Percentiles rank a stretch among this genome's conserved stretches.
Conservation (phyloP, 2,888 invertebrate species). For the Cryptocephalus moraei region DNA sequence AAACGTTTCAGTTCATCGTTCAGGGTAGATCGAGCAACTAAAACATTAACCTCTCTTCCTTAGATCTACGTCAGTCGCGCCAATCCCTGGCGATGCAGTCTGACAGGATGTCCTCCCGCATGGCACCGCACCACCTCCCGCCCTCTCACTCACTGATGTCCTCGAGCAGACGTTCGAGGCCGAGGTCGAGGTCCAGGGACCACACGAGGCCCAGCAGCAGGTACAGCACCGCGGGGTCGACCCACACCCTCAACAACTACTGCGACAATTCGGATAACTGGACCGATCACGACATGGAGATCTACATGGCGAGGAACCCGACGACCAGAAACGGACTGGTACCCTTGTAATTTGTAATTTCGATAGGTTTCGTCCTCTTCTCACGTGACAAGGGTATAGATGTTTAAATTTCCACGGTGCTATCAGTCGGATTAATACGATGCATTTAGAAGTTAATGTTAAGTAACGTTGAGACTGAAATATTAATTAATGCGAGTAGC, state of each 20-base stretch:
- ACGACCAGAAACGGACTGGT: constrained; percentile 77
- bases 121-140: constrained; percentile 51
- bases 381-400: no score
- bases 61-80: constrained; percentile 76
- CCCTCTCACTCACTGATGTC: constrained; percentile 42
- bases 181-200: constrained; percentile 67
- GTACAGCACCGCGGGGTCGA: constrained; percentile 67
- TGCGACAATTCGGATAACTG: constrained; percentile 86
- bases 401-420: no score
- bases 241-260: constrained; percentile 72
- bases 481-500: no score
- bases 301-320: constrained; percentile 87
- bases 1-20: no score
- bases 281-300: constrained; percentile 94
- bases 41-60: no score
- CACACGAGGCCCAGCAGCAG: constrained; percentile 66
- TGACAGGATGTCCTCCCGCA: constrained; percentile 66
- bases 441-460: background rate
- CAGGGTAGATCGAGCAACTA: no score
- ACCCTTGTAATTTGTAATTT: constrained; percentile 52
- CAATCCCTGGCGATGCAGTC: constrained; percentile 76
- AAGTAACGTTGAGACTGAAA: no score
- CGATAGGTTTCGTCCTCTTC: no score
- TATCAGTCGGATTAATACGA: background rate
- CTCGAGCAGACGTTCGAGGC: constrained; percentile 51